These are phyloP conservation scores for Setophaga petechia DNA, from an alignment of 2,113 vertebrate species.

Conservation along the genomic window DNA sequence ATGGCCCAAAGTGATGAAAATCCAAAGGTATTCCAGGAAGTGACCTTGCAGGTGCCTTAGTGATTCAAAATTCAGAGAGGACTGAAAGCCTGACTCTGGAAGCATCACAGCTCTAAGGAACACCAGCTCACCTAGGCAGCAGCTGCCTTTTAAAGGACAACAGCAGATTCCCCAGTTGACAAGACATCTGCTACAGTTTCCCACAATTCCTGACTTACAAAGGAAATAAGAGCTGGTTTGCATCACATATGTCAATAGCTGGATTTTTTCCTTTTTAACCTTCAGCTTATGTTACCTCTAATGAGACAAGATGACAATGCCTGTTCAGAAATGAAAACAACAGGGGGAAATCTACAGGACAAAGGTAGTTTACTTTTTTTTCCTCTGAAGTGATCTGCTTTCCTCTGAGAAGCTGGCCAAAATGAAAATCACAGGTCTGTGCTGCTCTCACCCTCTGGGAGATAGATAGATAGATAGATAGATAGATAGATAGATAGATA, in stretches of 20 bases:
- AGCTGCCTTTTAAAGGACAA: conserved; percentile 15
- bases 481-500: neutral
- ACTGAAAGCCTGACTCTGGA: neutral
- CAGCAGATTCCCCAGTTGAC: neutral
- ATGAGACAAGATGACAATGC: neutral
- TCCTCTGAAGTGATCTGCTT: neutral
- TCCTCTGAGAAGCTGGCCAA: neutral
- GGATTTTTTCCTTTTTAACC: neutral
- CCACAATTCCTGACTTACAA: neutral
- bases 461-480: neutral
- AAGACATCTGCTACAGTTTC: conserved; percentile 14
- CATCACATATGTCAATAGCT: neutral
- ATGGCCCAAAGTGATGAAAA: conserved; percentile 4
- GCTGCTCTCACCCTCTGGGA: neutral
- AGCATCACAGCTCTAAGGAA: neutral
- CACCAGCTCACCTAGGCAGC: neutral
- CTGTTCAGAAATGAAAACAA: neutral
- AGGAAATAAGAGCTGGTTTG: neutral
- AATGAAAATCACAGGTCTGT: neutral
- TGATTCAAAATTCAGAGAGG: neutral
- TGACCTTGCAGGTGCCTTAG: conserved; percentile 32
- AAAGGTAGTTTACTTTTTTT: neutral
- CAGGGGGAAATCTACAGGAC: neutral
- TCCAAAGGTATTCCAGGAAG: neutral
- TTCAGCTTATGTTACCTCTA: neutral